phyloP scores from a whole-genome alignment of 1,140 invertebrate species.

The Pseudoatta argentina region DNA sequence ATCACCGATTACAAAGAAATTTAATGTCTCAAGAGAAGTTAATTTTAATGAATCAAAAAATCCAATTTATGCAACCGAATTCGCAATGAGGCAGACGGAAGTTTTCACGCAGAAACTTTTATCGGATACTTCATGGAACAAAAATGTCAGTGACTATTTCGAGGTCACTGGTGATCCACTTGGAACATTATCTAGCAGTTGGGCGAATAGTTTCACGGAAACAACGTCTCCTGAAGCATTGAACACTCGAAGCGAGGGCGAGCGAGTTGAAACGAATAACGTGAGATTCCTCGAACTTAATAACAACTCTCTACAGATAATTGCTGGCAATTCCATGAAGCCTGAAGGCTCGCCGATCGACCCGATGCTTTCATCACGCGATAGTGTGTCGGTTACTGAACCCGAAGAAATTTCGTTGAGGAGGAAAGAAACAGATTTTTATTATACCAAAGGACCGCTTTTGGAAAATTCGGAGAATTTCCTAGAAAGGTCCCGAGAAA shows the following conservation, averaged over 20 bases:
- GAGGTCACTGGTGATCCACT: not conserved
- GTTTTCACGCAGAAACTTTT: not conserved
- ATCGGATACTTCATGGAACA: not conserved
- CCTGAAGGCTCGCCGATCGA: not conserved
- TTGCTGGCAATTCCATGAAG: slow-evolving; percentile 5
- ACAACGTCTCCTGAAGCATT: not conserved
- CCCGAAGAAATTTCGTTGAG: not conserved
- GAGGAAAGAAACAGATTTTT: not conserved
- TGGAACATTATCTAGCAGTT: not conserved
- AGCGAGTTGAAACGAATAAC: not conserved
- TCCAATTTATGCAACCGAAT: not conserved
- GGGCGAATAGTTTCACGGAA: slow-evolving; percentile 8
- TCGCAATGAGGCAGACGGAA: not conserved
- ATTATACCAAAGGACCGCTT: not conserved
- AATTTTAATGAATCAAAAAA: not conserved
- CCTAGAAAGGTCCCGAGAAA: not conserved
- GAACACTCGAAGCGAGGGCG: not conserved
- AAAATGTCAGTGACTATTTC: slow-evolving; percentile 45
- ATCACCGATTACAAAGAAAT: not conserved
- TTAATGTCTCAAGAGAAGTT: not conserved
- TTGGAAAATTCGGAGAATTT: not conserved
- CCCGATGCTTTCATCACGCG: not conserved
- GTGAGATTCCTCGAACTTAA: slow-evolving; percentile 33
- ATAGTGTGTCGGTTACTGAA: not conserved
- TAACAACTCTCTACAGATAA: slow-evolving; percentile 23